Conservation (phyloP, 2,113 vertebrate genomes). For the Silurus glanis region DNA sequence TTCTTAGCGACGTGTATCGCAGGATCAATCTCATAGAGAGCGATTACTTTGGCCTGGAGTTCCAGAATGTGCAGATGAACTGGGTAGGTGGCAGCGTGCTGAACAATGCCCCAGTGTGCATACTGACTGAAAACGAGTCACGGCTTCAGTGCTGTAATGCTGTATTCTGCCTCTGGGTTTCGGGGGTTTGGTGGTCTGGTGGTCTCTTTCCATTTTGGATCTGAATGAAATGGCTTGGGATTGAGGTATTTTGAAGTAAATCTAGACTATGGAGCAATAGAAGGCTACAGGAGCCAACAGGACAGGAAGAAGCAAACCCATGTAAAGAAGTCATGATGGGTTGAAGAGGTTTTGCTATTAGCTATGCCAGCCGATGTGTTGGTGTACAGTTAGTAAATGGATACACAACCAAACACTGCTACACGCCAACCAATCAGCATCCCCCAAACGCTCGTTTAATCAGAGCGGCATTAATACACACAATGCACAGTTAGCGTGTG, state of each 20-base stretch:
- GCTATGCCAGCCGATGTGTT: background rate
- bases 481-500: background rate
- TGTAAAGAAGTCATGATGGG: background rate
- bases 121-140: background rate
- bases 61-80: conserved; percentile 83
- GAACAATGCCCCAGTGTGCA: conserved; percentile 30
- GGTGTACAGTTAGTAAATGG: background rate
- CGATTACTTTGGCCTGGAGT: conserved; percentile 97
- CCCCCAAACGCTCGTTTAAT: background rate
- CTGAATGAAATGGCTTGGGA: conserved; percentile 40
- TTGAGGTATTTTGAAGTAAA: conserved; percentile 51
- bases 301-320: background rate
- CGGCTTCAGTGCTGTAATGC: conserved; percentile 18
- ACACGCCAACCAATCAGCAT: background rate
- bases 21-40: conserved; percentile 88
- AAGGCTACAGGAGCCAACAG: background rate
- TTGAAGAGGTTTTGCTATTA: background rate
- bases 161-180: conserved; percentile 48
- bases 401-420: background rate
- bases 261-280: conserved; percentile 5
- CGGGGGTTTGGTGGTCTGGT: conserved; percentile 40
- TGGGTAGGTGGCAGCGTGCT: conserved; percentile 81
- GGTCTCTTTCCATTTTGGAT: conserved; percentile 20
- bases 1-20: conserved; percentile 82
- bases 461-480: background rate